phyloP scores from a whole-genome alignment of 2,113 vertebrate genomes.

The Trematocara stigmaticum region DNA sequence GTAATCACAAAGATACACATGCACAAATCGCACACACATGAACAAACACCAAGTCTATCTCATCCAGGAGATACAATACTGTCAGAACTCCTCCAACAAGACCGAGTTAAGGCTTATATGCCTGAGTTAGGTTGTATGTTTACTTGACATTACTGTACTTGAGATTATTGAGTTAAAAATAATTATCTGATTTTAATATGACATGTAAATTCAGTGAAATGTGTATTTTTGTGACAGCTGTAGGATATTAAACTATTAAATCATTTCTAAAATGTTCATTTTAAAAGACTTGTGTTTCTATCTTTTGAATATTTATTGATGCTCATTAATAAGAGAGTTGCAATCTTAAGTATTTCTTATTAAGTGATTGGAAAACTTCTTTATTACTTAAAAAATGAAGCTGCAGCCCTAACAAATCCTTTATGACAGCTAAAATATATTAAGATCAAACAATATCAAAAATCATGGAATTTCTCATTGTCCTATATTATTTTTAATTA shows the following conservation, averaged over 20 bases:
- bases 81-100: background rate
- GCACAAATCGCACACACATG: background rate
- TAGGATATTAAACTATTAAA: background rate
- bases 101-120: background rate
- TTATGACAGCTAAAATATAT: background rate
- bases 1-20: background rate
- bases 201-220: background rate
- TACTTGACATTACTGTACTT: background rate
- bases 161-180: background rate
- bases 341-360: background rate
- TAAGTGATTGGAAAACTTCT: background rate
- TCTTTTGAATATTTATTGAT: background rate
- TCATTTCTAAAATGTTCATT: background rate
- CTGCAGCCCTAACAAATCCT: background rate
- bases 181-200: background rate
- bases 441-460: background rate
- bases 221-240: background rate
- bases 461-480: background rate
- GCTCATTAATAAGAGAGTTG: background rate
- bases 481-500: background rate
- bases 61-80: background rate
- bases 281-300: background rate
- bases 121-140: background rate
- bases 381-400: background rate
- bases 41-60: background rate